A percentile compares a stretch with the other conserved stretches of the same genome.
These are phyloP conservation scores for Drosophila melanosoma DNA, from an alignment of 2,888 invertebrate genomes.

Conservation along the genomic window DNA sequence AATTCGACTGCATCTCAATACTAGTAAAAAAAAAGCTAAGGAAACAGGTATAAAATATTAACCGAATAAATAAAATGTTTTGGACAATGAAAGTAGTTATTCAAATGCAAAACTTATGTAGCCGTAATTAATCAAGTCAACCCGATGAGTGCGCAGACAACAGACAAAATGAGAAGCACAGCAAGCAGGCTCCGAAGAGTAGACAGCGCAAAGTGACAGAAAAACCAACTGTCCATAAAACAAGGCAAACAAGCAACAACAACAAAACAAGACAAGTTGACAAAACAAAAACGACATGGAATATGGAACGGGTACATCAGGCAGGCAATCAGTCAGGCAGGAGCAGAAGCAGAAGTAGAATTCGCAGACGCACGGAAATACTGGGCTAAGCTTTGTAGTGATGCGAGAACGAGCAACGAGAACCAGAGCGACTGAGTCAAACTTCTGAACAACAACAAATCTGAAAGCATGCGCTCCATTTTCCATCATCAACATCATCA, in stretches of 20 bases:
- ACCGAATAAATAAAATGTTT: constrained; percentile 48
- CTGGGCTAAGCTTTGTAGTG: constrained; percentile 53
- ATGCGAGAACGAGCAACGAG: constrained; percentile 23
- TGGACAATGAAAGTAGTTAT: constrained; percentile 38
- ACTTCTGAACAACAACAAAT: constrained; percentile 50
- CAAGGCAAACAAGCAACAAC: constrained; percentile 44
- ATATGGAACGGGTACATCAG: constrained; percentile 33
- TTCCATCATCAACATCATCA: constrained; percentile 38
- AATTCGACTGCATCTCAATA: constrained; percentile 23
- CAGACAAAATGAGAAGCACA: constrained; percentile 1
- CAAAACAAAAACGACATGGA: constrained; percentile 47
- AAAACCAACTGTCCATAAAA: constrained; percentile 58
- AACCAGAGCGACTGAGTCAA: constrained; percentile 10
- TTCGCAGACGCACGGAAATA: constrained; percentile 58
- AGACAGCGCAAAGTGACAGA: constrained; percentile 44
- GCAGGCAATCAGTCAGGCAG: constrained; percentile 30
- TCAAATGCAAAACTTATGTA: constrained; percentile 52
- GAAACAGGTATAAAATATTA: constrained; percentile 58
- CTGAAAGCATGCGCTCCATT: constrained; percentile 60
- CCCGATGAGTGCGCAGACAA: constrained; percentile 37
- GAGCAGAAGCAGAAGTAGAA: constrained; percentile 1
- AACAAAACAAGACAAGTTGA: constrained; percentile 38
- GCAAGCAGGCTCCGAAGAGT: constrained; percentile 23
- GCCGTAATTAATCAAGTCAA: constrained; percentile 60
- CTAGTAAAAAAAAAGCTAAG: constrained; percentile 9